A percentile compares a stretch with the other conserved stretches of the same genome.
phyloP scores from a whole-genome alignment of 1,140 invertebrate species.

The Potamilus streckersoni region DNA sequence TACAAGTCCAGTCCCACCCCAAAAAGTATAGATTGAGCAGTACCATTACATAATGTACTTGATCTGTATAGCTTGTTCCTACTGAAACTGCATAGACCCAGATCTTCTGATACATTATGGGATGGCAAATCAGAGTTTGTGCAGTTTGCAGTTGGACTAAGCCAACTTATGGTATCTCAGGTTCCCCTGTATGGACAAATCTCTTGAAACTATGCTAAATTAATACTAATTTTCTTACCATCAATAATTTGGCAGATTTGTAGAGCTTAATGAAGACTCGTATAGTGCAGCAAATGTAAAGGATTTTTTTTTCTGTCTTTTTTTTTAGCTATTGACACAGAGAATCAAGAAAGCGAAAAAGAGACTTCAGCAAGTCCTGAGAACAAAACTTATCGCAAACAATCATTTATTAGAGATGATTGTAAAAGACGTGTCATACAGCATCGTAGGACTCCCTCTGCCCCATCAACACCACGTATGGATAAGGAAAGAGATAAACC shows the following conservation, averaged over 20 bases:
- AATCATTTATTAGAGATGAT: conserved; percentile 56
- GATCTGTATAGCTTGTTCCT: too few relatives aligned
- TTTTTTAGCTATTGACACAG: conserved; percentile 21
- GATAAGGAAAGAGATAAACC: conserved; percentile 20
- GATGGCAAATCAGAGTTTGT: too few relatives aligned
- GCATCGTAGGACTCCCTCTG: conserved; percentile 54
- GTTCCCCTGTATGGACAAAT: too few relatives aligned
- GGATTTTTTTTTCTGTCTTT: neutral
- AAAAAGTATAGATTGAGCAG: too few relatives aligned
- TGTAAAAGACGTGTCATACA: conserved; percentile 52
- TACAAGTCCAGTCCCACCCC: too few relatives aligned
- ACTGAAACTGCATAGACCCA: too few relatives aligned
- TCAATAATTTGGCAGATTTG: neutral
- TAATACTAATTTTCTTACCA: neutral
- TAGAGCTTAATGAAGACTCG: neutral
- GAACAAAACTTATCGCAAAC: conserved; percentile 32
- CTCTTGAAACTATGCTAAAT: too few relatives aligned
- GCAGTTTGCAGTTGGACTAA: too few relatives aligned
- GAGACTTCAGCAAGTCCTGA: conserved; percentile 20
- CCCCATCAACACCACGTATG: conserved; percentile 49
- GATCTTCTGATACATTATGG: too few relatives aligned
- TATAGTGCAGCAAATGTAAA: conserved; percentile 14
- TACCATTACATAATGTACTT: too few relatives aligned
- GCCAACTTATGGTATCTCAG: too few relatives aligned
- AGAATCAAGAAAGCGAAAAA: conserved; percentile 2